Percentiles rank a stretch among this genome's conserved stretches.
These are phyloP conservation scores for Lepisosteus oculatus DNA, from an alignment of 2,113 vertebrate species.

Conservation along the genomic window DNA sequence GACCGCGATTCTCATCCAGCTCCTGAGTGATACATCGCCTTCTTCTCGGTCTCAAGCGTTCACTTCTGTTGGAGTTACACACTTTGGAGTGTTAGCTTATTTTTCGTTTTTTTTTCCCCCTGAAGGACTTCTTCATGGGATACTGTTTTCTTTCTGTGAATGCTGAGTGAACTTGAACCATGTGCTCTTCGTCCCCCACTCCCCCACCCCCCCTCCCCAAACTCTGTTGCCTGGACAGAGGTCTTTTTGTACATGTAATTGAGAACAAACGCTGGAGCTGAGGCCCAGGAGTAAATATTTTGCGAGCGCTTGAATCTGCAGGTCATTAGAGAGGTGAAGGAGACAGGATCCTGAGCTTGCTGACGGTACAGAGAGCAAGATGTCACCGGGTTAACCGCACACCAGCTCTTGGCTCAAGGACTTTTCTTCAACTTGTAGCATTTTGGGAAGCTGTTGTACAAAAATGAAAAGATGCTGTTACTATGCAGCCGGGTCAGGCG, in stretches of 20 bases:
- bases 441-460: background rate
- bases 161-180: constrained; percentile 46
- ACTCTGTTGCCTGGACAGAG: constrained; percentile 43
- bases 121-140: background rate
- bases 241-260: constrained; percentile 59
- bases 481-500: constrained; percentile 40
- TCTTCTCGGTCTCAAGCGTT: constrained; percentile 28
- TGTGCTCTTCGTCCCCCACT: constrained; percentile 35
- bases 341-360: constrained; percentile 33
- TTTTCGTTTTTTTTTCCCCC: background rate
- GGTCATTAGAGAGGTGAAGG: constrained; percentile 49
- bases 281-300: constrained; percentile 44
- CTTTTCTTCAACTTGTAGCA: background rate
- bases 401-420: background rate
- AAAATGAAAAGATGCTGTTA: constrained; percentile 43
- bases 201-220: constrained; percentile 17
- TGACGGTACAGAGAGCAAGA: constrained; percentile 37
- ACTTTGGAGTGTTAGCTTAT: constrained; percentile 7
- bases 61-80: too few species aligned
- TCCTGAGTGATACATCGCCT: background rate
- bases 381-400: constrained; percentile 23
- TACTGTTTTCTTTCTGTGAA: background rate
- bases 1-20: background rate
- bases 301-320: constrained; percentile 39
- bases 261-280: constrained; percentile 59